These are phyloP conservation scores for Dasyornis broadbenti DNA, from an alignment of 2,113 vertebrate species.

Conservation along the genomic window DNA sequence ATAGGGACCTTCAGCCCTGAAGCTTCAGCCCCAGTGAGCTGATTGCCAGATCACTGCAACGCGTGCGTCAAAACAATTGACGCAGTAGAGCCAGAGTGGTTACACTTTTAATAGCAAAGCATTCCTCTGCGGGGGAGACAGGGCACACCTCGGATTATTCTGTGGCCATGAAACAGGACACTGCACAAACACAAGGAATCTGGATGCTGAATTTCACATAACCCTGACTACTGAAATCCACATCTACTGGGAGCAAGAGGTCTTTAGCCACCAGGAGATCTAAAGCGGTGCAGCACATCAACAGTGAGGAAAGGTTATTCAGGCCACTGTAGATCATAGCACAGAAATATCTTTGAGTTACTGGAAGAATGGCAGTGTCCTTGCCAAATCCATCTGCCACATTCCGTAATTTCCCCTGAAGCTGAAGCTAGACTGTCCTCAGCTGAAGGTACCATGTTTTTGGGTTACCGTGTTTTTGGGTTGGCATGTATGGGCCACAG, in stretches of 20 bases:
- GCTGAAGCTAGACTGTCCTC: not conserved
- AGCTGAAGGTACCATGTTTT: not conserved
- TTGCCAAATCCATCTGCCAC: not conserved
- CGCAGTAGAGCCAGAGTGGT: not conserved
- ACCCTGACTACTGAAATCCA: not conserved
- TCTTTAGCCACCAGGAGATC: not conserved
- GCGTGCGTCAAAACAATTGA: not conserved
- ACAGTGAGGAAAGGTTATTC: not conserved
- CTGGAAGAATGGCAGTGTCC: not conserved
- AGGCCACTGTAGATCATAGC: not conserved
- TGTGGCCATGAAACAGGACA: not conserved
- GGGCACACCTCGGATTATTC: not conserved
- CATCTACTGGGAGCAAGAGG: not conserved
- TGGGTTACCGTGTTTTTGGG: not conserved
- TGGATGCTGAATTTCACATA: not conserved
- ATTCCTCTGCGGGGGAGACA: not conserved
- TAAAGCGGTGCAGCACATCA: not conserved
- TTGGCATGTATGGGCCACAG: not conserved
- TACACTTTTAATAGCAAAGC: not conserved
- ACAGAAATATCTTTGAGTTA: not conserved
- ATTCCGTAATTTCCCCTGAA: not conserved
- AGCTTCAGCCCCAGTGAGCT: not conserved
- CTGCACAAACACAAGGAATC: not conserved
- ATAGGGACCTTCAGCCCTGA: not conserved
- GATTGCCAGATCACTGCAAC: not conserved